Percentiles rank a stretch among this genome's conserved stretches.
Evolutionary conservation across 2,888 invertebrate genomes (phyloP).

Genomic region (Hesperia comma): DNA sequence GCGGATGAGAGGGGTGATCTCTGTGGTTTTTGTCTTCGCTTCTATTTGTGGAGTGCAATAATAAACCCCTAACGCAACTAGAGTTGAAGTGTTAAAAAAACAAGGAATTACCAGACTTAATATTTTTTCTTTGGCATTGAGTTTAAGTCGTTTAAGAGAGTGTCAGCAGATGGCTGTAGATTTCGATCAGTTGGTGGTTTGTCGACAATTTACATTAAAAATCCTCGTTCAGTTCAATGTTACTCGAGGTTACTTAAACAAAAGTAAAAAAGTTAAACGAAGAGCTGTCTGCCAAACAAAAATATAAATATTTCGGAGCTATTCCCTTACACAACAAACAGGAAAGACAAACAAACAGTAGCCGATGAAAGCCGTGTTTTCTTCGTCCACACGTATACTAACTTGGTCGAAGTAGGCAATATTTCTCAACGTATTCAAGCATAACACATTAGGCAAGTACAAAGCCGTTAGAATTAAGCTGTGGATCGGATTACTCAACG

Average conservation of each 20-base stretch:
- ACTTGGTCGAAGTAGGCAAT: constrained; percentile 41
- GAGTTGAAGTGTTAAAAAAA: constrained; percentile 38
- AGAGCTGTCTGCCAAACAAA: neutral
- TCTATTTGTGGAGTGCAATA: constrained; percentile 74
- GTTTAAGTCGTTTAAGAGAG: too few species aligned
- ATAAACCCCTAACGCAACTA: constrained; percentile 68
- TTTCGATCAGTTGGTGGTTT: too few species aligned
- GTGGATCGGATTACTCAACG: constrained; percentile 71
- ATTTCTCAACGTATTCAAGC: constrained; percentile 68
- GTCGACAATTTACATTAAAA: too few species aligned
- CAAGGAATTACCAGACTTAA: constrained; percentile 4
- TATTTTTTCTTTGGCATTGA: constrained; percentile 8
- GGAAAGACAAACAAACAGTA: neutral
- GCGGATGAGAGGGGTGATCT: constrained; percentile 71
- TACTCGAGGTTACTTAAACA: too few species aligned
- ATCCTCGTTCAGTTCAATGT: too few species aligned
- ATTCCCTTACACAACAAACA: neutral
- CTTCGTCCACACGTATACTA: neutral
- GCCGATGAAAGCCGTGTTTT: neutral
- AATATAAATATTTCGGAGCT: neutral
- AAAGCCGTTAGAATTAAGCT: constrained; percentile 74
- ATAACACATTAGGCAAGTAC: constrained; percentile 65
- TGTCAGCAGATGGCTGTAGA: constrained; percentile 7
- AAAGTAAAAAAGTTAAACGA: too few species aligned
- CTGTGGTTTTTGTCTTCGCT: constrained; percentile 75